Evolutionary conservation across 2,888 invertebrate species (phyloP), one percentile per base, ranked within the genome.

Genomic region (Drosophila paranaensis): DNA sequence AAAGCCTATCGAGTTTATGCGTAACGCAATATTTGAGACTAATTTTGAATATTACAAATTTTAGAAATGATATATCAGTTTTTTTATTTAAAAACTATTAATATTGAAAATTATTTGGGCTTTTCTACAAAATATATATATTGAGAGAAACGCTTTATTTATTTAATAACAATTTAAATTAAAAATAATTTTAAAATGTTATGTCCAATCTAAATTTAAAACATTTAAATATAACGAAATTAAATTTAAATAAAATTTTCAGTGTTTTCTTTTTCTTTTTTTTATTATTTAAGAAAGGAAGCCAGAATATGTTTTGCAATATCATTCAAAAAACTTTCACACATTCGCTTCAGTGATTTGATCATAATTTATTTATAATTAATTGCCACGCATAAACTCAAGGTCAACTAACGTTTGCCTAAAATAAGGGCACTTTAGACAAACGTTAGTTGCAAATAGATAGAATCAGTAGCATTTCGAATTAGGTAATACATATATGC

Each of bases 401-500:
- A 20, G 20, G 20, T 20, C 20, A 20, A 20, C 20, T 20, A 20
- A 20, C 20, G 20, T 20, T 20, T 20, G 20, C 2, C 20, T 20
- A 20, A 20, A 20, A 20, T 20, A n/a, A n/a, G n/a, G n/a, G n/a
- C n/a, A n/a, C n/a, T n/a, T n/a, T n/a, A n/a, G n/a, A n/a, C n/a
- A n/a, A n/a, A n/a, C n/a, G n/a, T n/a, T n/a, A n/a, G n/a, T n/a
- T 20, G 20, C 20, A 20, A 2, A 20, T 20, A 20, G 20, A 20
- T 20, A 20, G 20, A 20, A 20, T 20, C 20, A 20, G 20, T 20
- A 20, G 20, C 71, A 55, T 60, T 66, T 72, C 61, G 45, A 72
- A 58, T 57, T 30, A 35, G 58, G 14, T 55, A 37, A 60, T 61
- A 64, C 51, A 33, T 64, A 50, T 25, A 27, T 43, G 54, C 51